phyloP scores from a whole-genome alignment of 35 echinoderm and acorn worm species.

The Anneissia japonica region DNA sequence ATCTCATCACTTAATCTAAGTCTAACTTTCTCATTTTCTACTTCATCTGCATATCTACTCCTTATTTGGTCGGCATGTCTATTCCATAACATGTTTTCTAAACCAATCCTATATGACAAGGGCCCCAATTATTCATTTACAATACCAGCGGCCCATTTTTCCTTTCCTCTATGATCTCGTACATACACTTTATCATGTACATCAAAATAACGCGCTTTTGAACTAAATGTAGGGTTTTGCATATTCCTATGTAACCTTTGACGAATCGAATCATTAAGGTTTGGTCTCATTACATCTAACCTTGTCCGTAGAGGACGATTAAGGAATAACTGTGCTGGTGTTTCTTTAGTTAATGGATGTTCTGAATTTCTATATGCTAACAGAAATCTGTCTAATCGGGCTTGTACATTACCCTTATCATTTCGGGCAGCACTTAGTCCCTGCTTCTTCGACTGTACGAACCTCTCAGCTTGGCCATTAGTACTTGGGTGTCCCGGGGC shows the following conservation, averaged over 20 bases:
- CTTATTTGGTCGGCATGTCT: background rate
- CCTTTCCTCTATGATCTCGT: slow-evolving; percentile 22
- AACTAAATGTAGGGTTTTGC: background rate
- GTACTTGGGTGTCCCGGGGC: too few relatives aligned
- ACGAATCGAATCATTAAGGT: background rate
- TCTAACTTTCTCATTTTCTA: too few relatives aligned
- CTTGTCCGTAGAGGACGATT: slow-evolving; percentile 12
- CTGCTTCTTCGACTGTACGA: slow-evolving; percentile 34
- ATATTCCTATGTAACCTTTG: slow-evolving; percentile 3
- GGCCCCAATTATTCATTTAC: slow-evolving; percentile 8
- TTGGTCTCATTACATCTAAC: slow-evolving; percentile 17
- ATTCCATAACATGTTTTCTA: slow-evolving; percentile 17
- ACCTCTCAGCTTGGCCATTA: slow-evolving; percentile 40
- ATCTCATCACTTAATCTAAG: too few relatives aligned
- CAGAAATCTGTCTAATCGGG: slow-evolving; percentile 13
- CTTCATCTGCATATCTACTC: too few relatives aligned
- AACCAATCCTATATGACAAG: slow-evolving; percentile 16
- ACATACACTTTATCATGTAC: background rate
- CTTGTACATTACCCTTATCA: background rate
- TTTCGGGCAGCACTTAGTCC: slow-evolving; percentile 10
- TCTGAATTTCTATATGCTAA: slow-evolving; percentile 9
- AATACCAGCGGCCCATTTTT: slow-evolving; percentile 34
- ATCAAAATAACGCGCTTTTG: background rate
- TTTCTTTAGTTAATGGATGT: background rate
- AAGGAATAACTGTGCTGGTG: slow-evolving; percentile 14